phyloP scores from a whole-genome alignment of 2,888 invertebrate species.

The Coelopa pilipes region DNA sequence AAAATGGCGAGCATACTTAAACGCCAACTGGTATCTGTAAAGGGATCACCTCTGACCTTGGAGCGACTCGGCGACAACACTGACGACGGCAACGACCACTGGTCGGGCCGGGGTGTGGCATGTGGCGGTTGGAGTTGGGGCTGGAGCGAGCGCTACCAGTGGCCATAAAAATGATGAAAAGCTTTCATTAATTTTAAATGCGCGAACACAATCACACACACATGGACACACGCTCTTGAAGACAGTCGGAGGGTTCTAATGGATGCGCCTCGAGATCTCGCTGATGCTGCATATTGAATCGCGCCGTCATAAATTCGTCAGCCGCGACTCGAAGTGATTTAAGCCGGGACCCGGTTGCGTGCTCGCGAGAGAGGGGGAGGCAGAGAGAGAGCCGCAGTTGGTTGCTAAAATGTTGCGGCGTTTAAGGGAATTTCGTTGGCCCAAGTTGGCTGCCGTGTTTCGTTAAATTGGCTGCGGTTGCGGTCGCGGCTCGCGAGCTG shows the following conservation, averaged over 20 bases:
- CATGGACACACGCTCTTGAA: neutral
- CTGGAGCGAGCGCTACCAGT: slow-evolving; percentile 6
- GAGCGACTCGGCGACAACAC: neutral
- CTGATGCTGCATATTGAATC: slow-evolving; percentile 14
- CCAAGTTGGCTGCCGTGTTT: slow-evolving; percentile 16
- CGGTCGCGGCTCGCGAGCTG: neutral
- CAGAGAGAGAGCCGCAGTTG: neutral
- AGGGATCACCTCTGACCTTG: slow-evolving; percentile 33
- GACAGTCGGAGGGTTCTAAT: slow-evolving; percentile 16
- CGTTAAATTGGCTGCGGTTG: slow-evolving; percentile 15
- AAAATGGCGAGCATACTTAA: neutral
- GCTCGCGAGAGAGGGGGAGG: neutral
- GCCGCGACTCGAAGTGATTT: neutral
- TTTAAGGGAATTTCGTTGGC: slow-evolving; percentile 13
- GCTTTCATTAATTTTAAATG: slow-evolving; percentile 33
- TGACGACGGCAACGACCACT: too few relatives aligned
- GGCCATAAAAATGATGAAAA: slow-evolving; percentile 32
- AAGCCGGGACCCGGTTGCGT: neutral
- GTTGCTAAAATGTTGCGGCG: neutral
- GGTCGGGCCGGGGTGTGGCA: too few relatives aligned
- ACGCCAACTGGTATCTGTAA: slow-evolving; percentile 30
- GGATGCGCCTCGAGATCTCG: slow-evolving; percentile 5
- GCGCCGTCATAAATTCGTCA: slow-evolving; percentile 25
- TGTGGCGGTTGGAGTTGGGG: neutral
- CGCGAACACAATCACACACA: neutral